Conservation (phyloP, 2,888 invertebrate genomes). For the Meteorus cinctellus region DNA sequence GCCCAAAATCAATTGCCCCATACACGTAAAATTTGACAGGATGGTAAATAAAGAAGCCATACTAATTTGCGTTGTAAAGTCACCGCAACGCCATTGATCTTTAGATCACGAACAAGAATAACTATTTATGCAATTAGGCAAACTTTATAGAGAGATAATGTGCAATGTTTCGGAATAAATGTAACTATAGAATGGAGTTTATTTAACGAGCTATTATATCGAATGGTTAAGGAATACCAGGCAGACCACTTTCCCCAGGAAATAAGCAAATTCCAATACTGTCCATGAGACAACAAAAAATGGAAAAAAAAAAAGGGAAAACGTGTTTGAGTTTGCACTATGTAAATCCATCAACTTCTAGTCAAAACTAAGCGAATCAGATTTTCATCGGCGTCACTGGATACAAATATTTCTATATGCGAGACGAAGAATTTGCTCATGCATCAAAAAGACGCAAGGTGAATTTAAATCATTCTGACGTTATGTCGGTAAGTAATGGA, state of each 20-base stretch:
- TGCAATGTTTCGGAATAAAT: constrained; percentile 6
- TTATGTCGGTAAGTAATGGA: neutral
- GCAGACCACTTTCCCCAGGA: constrained; percentile 19
- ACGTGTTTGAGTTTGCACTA: neutral
- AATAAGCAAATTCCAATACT: constrained; percentile 11
- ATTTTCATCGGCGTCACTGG: neutral
- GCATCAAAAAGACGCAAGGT: constrained; percentile 12
- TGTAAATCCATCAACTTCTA: neutral
- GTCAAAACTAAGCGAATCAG: neutral
- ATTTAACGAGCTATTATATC: constrained; percentile 17
- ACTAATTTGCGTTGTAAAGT: constrained; percentile 1
- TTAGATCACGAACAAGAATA: constrained; percentile 11
- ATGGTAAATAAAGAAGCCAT: neutral
- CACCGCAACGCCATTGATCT: constrained; percentile 17
- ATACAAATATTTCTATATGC: neutral
- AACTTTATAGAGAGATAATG: constrained; percentile 8
- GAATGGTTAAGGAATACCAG: neutral
- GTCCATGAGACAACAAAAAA: neutral
- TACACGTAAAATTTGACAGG: neutral
- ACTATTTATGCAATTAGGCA: neutral
- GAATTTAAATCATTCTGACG: constrained; percentile 2
- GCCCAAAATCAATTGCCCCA: neutral
- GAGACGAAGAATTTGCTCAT: neutral
- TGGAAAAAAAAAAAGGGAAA: neutral
- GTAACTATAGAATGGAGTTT: neutral